A percentile compares a stretch with the other conserved stretches of the same genome.
Conservation (phyloP, 2,888 invertebrate genomes). For the Heliconius hortense region DNA sequence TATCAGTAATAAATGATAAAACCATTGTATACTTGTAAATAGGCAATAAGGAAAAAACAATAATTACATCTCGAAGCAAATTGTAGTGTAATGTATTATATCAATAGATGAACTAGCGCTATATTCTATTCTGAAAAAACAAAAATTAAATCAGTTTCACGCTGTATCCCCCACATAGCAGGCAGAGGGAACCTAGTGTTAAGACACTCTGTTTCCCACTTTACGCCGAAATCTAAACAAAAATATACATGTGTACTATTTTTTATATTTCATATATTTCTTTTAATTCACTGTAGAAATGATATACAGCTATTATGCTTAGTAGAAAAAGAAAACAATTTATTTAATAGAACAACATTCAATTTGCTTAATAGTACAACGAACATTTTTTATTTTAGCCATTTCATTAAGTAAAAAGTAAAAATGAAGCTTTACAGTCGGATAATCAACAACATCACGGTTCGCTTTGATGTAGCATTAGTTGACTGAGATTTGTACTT, state of each 20-base stretch:
- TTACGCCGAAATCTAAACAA: neutral
- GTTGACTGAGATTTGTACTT: conserved; percentile 30
- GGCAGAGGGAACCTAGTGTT: too few species aligned
- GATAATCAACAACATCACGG: conserved; percentile 46
- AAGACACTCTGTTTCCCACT: too few species aligned
- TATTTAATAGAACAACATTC: neutral
- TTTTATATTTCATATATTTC: too few species aligned
- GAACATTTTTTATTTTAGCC: conserved; percentile 10
- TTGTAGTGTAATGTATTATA: neutral
- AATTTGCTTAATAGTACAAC: conserved; percentile 23
- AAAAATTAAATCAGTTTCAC: too few species aligned
- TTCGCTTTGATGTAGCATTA: conserved; percentile 35
- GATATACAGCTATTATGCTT: too few species aligned
- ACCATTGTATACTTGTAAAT: conserved; percentile 14
- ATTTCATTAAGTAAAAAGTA: conserved; percentile 41
- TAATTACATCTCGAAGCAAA: neutral
- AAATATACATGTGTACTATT: too few species aligned
- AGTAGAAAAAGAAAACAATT: neutral
- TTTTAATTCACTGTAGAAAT: too few species aligned
- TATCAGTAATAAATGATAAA: conserved; percentile 15
- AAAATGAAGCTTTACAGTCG: conserved; percentile 45
- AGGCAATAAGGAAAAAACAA: conserved; percentile 27
- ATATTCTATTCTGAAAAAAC: neutral
- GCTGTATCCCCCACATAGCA: too few species aligned
- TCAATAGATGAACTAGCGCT: neutral